phyloP scores from a whole-genome alignment of 1,140 invertebrate genomes.

The Oedothorax gibbosus region DNA sequence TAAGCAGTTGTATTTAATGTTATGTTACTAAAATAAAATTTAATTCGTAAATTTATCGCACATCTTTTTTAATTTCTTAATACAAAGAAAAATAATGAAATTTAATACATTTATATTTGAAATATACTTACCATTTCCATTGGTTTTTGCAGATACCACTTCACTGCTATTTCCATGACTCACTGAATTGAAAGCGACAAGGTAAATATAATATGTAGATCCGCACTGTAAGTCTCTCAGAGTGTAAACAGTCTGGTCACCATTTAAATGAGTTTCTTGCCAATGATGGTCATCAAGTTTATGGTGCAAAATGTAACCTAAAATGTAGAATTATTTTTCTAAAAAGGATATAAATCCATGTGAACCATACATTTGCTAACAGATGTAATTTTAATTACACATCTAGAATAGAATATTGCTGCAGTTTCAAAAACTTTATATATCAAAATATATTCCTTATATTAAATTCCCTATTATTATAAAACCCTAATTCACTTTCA shows the following conservation, averaged over 20 bases:
- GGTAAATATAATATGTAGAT: constrained; percentile 69
- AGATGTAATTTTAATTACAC: too few species aligned
- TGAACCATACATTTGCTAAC: not conserved
- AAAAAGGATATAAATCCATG: not conserved
- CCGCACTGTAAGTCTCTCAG: constrained; percentile 66
- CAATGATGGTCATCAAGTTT: constrained; percentile 43
- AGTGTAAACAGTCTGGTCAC: constrained; percentile 64
- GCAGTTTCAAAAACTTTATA: too few species aligned
- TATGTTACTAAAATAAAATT: too few species aligned
- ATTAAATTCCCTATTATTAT: too few species aligned
- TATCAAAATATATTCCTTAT: too few species aligned
- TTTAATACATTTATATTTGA: not conserved
- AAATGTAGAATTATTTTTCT: constrained; percentile 3
- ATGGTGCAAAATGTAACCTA: constrained; percentile 51
- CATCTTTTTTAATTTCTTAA: too few species aligned
- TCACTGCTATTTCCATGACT: constrained; percentile 67
- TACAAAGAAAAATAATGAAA: not conserved
- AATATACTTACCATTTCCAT: constrained; percentile 67
- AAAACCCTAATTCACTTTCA: too few species aligned
- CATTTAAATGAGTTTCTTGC: constrained; percentile 58
- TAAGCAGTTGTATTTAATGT: too few species aligned
- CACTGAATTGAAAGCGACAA: constrained; percentile 70
- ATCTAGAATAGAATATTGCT: too few species aligned
- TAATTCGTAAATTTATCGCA: too few species aligned
- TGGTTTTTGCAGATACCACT: constrained; percentile 67